Conservation (phyloP, 2,797 vertebrate species). For the Valencia hispanica region DNA sequence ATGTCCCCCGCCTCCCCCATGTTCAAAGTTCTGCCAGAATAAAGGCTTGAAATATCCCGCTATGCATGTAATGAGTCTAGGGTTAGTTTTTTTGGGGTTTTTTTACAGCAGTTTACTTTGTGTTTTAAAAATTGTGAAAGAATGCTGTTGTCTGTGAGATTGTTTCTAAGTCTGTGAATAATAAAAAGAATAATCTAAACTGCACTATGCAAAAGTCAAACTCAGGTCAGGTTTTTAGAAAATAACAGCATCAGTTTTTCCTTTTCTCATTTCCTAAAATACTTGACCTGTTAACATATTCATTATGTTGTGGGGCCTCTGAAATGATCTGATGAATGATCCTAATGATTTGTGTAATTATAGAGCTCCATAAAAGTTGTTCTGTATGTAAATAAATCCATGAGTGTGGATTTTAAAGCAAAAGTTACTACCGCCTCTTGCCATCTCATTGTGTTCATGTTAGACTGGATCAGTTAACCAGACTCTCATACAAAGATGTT, state of each 20-base stretch:
- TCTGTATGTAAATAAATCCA: slow-evolving; percentile 5
- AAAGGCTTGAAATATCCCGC: too few relatives aligned
- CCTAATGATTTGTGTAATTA: slow-evolving; percentile 24
- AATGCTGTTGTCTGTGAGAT: neutral
- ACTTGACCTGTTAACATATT: slow-evolving; percentile 1
- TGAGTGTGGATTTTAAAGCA: neutral
- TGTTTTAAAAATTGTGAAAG: neutral
- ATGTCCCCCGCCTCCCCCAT: too few relatives aligned
- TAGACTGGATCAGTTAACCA: neutral
- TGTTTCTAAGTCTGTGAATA: neutral
- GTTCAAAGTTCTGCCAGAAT: too few relatives aligned
- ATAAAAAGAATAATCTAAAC: neutral
- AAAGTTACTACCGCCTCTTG: neutral
- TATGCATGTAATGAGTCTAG: too few relatives aligned
- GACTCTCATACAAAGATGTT: neutral
- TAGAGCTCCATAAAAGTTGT: slow-evolving; percentile 3
- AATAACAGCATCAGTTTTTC: neutral
- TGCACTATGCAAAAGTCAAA: neutral
- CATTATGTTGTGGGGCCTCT: neutral
- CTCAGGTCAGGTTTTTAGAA: neutral
- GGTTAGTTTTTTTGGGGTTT: too few relatives aligned
- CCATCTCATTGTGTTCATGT: neutral
- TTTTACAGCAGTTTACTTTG: neutral
- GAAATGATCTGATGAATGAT: slow-evolving; percentile 26
- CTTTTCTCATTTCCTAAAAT: slow-evolving; percentile 9